Evolutionary conservation across 1,140 invertebrate species (phyloP).

Genomic region (Drosophila varians): DNA sequence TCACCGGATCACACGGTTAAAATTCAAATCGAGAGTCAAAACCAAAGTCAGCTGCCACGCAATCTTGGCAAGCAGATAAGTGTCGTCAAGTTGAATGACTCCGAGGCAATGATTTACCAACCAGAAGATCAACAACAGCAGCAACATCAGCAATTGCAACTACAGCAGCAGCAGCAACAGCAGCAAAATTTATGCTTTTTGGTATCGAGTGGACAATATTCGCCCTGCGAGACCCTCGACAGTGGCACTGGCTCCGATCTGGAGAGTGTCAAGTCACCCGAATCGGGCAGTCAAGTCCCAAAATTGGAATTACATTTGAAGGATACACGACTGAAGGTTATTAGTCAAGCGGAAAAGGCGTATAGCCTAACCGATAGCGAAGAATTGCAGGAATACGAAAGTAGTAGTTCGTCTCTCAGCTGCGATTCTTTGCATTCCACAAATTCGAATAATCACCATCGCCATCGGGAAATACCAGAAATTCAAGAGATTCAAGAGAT

Average conservation of each 20-base stretch:
- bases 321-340: slow-evolving; percentile 83
- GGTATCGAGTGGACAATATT: slow-evolving; percentile 91
- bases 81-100: slow-evolving; percentile 65
- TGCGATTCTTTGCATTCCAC: slow-evolving; percentile 78
- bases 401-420: slow-evolving; percentile 72
- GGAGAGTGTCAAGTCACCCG: slow-evolving; percentile 84
- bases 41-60: slow-evolving; percentile 20
- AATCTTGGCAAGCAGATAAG: slow-evolving; percentile 66
- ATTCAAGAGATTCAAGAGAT: neutral
- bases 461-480: neutral
- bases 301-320: slow-evolving; percentile 84
- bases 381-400: slow-evolving; percentile 62
- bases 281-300: slow-evolving; percentile 39
- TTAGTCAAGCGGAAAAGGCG: slow-evolving; percentile 83
- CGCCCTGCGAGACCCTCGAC: slow-evolving; percentile 90
- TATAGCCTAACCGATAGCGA: slow-evolving; percentile 82
- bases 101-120: slow-evolving; percentile 38
- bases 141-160: slow-evolving; percentile 4
- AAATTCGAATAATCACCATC: neutral
- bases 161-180: slow-evolving; percentile 21
- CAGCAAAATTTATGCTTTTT: slow-evolving; percentile 85
- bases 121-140: slow-evolving; percentile 49
- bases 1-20: slow-evolving; percentile 69
- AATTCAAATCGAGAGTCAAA: slow-evolving; percentile 70
- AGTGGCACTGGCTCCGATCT: slow-evolving; percentile 93